Conservation (phyloP, 2,888 invertebrate genomes). For the Anticlea derivata region DNA sequence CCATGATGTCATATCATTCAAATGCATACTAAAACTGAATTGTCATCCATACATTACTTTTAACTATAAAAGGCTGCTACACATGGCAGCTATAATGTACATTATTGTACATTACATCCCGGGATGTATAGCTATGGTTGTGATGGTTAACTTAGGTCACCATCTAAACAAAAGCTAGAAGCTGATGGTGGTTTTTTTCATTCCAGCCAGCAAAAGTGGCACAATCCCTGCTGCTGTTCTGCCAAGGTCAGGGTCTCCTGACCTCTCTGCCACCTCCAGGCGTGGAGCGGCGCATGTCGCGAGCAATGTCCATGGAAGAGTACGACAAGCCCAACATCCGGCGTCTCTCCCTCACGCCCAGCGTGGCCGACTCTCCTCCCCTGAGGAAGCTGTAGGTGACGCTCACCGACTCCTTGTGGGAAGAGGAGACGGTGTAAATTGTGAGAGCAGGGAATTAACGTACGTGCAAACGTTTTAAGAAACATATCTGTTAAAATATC, state of each 20-base stretch:
- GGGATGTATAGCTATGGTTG: no score
- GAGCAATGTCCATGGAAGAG: slow-evolving; percentile 92
- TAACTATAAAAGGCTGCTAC: no score
- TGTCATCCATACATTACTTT: no score
- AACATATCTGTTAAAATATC: neutral
- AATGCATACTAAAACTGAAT: no score
- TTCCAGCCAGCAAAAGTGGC: slow-evolving; percentile 93
- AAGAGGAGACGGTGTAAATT: slow-evolving; percentile 50
- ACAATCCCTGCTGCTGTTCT: slow-evolving; percentile 93
- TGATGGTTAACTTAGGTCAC: no score
- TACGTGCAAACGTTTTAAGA: neutral
- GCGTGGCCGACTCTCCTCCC: slow-evolving; percentile 65
- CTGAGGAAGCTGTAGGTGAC: slow-evolving; percentile 63
- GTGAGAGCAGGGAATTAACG: neutral
- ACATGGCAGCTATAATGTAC: no score
- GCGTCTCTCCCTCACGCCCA: slow-evolving; percentile 86
- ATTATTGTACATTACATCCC: no score
- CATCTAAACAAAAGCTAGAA: no score
- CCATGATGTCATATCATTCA: no score
- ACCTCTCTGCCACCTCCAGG: slow-evolving; percentile 93
- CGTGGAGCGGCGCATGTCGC: slow-evolving; percentile 88
- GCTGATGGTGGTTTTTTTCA: no score
- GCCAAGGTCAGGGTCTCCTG: slow-evolving; percentile 93
- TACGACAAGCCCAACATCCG: slow-evolving; percentile 92
- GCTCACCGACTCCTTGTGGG: slow-evolving; percentile 46